Evolutionary conservation across 2,888 invertebrate species (phyloP), one percentile per base, ranked within the genome.

Genomic region (Carabus problematicus): DNA sequence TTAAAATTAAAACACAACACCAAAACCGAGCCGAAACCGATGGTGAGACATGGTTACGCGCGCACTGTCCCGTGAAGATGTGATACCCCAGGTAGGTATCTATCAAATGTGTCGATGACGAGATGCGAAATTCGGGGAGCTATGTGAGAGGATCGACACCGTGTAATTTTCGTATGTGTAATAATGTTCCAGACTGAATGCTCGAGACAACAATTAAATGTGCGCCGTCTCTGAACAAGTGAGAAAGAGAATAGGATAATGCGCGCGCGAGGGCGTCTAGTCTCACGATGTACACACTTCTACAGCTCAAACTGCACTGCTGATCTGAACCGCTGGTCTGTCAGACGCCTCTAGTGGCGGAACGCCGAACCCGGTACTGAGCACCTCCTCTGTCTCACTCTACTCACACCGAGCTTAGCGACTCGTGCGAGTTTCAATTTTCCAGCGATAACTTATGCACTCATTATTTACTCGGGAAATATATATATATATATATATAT

Each of bases 291-390:
- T 76, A 77, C 75, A 76, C 80, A 75, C 77, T 75, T 76, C 77
- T 76, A 76, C 77, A 77, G 80, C 79, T 78, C 76, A 78, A 79
- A 77, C 80, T 78, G 76, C 77, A 81, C 81, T 81, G 79, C 19
- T 60, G 60, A 58, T 29, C 49, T 58, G 54, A 40, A 43, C 62
- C 70, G 71, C 43, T 63, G 59, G 18, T 47, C 55, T 43, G 55
- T 43, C 60, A 54, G 49, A 64, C 41, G 62, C 59, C 56, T 45
- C 62, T 58, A 41, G 64, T 52, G 59, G 62, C 49, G 43, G 60
- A 70, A 61, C 58, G 64, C 41, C 55, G 62, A 59, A 64, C 60
- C 41, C 70, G 71, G 14, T 40, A 61, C 60, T 40, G 42, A 67
- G 71, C 52, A 29, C 29, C 29, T 29, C 29, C 29, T 29, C 29